These are phyloP conservation scores for Ceratina calcarata DNA, from an alignment of 1,140 invertebrate species.

Conservation along the genomic window DNA sequence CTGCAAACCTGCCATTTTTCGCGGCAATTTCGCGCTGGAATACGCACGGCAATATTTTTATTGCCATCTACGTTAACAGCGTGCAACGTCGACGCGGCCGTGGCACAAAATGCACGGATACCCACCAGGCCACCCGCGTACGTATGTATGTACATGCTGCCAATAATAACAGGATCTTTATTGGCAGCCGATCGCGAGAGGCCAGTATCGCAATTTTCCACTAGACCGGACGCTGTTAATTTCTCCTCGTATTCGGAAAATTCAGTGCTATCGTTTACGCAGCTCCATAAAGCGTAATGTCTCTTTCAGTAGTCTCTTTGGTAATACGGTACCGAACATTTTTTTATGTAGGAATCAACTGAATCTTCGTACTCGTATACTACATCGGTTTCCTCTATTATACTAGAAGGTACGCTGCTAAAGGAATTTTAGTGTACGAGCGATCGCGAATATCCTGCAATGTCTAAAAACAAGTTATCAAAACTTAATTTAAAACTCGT, in stretches of 20 bases:
- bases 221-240: conserved; percentile 4
- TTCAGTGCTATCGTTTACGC: not conserved
- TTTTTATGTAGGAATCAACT: too few species aligned
- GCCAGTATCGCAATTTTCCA: conserved; percentile 13
- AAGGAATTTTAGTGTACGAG: too few species aligned
- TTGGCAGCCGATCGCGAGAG: not conserved
- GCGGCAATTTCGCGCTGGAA: conserved; percentile 11
- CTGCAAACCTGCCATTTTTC: conserved; percentile 2
- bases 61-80: not conserved
- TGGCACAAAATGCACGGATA: not conserved
- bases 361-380: too few species aligned
- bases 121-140: too few species aligned
- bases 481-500: too few species aligned
- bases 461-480: too few species aligned
- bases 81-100: not conserved
- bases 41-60: conserved; percentile 21
- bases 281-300: not conserved
- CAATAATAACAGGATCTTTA: conserved; percentile 26
- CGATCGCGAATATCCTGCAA: too few species aligned
- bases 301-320: not conserved
- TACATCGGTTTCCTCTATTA: too few species aligned
- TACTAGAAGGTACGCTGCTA: too few species aligned
- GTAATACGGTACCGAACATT: too few species aligned
- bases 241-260: not conserved
- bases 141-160: not conserved